Percentiles rank a stretch among this genome's conserved stretches.
These are phyloP conservation scores for Agrypnus murinus DNA, from an alignment of 2,888 invertebrate species.

Conservation along the genomic window DNA sequence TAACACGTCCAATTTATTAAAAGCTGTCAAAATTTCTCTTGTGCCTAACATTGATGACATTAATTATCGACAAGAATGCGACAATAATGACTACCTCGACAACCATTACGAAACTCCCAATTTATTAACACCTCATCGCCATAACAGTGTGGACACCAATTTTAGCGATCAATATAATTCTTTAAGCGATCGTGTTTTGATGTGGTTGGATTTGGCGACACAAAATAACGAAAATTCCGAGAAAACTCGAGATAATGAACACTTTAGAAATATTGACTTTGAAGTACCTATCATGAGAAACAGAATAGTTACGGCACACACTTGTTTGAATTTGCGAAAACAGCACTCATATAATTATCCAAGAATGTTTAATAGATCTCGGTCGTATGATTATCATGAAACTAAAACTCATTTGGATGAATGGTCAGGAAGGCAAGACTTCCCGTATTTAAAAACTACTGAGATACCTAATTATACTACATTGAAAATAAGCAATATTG, in stretches of 20 bases:
- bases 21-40: conserved; percentile 38
- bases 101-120: conserved; percentile 12
- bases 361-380: conserved; percentile 32
- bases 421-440: background rate
- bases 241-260: background rate
- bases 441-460: background rate
- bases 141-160: background rate
- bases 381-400: conserved; percentile 69
- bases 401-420: conserved; percentile 1
- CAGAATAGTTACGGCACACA: conserved; percentile 40
- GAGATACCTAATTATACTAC: conserved; percentile 1
- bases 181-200: conserved; percentile 82
- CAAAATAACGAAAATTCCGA: conserved; percentile 52
- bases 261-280: background rate
- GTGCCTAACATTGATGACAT: conserved; percentile 26
- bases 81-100: conserved; percentile 21
- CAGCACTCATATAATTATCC: background rate
- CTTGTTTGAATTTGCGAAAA: conserved; percentile 29
- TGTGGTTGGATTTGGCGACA: conserved; percentile 85
- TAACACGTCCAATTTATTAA: conserved; percentile 36
- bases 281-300: conserved; percentile 26
- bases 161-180: conserved; percentile 62
- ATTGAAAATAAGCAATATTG: conserved; percentile 2
- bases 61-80: conserved; percentile 15
- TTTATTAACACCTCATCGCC: conserved; percentile 24